These are phyloP conservation scores for Typhlichthys eigenmanni DNA, from an alignment of 2,797 vertebrate genomes.

Conservation along the genomic window DNA sequence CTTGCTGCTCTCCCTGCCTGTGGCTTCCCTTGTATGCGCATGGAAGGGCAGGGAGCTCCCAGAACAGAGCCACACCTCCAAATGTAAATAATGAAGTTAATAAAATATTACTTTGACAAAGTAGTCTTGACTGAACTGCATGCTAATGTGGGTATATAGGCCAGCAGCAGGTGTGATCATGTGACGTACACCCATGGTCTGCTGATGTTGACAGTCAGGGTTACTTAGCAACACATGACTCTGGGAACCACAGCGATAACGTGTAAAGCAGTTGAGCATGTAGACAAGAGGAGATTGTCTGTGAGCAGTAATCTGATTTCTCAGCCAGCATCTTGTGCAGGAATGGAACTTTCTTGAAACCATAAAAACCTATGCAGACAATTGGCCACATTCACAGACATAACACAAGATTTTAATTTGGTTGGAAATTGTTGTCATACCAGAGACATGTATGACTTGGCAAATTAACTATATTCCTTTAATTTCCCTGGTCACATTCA, in stretches of 20 bases:
- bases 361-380: conserved; percentile 63
- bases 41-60: no score
- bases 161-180: conserved; percentile 55
- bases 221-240: conserved; percentile 70
- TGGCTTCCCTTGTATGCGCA: no score
- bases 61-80: no score
- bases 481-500: not conserved
- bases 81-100: no score
- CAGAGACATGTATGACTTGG: conserved; percentile 47
- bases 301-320: conserved; percentile 74
- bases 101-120: no score
- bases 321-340: conserved; percentile 51
- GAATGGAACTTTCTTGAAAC: conserved; percentile 60
- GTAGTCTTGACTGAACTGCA: not conserved
- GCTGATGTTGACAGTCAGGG: conserved; percentile 44
- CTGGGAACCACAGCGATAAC: conserved; percentile 67
- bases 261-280: conserved; percentile 57
- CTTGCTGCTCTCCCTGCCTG: no score
- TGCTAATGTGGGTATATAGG: not conserved
- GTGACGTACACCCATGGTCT: conserved; percentile 49
- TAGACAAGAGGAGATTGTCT: conserved; percentile 72
- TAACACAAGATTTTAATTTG: conserved; percentile 65
- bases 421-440: conserved; percentile 65
- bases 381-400: conserved; percentile 69
- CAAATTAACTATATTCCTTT: conserved; percentile 30